Evolutionary conservation across 2,113 vertebrate species (phyloP), one percentile per base, ranked within the genome.

Genomic region (Austrofundulus limnaeus): DNA sequence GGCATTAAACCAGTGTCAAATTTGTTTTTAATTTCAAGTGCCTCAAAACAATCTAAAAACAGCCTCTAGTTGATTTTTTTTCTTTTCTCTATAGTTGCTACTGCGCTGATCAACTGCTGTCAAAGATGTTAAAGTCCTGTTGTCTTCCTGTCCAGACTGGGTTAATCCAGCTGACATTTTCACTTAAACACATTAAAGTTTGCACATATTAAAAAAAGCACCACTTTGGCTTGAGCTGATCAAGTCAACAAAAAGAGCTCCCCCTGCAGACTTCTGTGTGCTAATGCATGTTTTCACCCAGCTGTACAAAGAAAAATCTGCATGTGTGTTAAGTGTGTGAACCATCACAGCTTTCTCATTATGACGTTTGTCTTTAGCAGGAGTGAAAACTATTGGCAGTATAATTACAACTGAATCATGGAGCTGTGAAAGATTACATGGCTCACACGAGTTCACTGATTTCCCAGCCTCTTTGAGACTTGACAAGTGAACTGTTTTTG

Each of bases 401-500:
- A 23, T 78, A 47, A 59, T 80, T 80, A 66, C 47, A 62, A 72
- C 43, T 75, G 66, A 87, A 77, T 70, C 55, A 75, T 66, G 53
- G 52, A 77, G 61, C 69, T 72, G 61, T 82, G 63, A 73, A 60
- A 69, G 70, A 66, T 83, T 63, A 80, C 66, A 61, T 61, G 65
- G 49, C 66, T 79, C 67, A 53, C 50, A 75, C 37, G 41, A 71
- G 82, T 83, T 81, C 51, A 11, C 61, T 34, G 68, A 77, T 84
- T 81, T 79, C 63, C 53, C 62, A 67, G 60, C 49, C 21, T 61
- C 52, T 64, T 73, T 71, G 66, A 66, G 50, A 70, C 62, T 72
- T 76, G 63, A 83, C 72, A 69, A 61, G 63, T 66, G 46, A 71
- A 72, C 61, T 74, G 74, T 76, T 72, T 76, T 74, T 34, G 62